These are phyloP conservation scores for Cinara cedri DNA, from an alignment of 2,888 invertebrate genomes.

Conservation along the genomic window DNA sequence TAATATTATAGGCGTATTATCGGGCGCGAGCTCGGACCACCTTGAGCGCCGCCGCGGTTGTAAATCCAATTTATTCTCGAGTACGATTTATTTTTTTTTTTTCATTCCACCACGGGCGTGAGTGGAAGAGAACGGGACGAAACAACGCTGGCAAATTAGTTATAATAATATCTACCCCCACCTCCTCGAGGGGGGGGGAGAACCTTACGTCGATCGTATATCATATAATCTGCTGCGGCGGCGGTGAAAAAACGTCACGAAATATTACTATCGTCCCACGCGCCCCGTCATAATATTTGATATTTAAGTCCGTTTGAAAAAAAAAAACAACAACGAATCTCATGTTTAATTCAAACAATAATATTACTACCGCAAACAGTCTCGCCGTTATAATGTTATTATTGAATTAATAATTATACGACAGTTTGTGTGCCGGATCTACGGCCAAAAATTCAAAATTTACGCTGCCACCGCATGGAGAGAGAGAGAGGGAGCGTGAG, in stretches of 20 bases:
- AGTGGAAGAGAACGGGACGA: not conserved
- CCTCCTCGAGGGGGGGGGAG: not conserved
- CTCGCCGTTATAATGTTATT: not conserved
- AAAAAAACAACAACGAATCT: not conserved
- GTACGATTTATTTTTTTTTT: not conserved
- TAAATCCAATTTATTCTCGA: constrained; percentile 27
- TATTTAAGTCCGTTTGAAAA: not conserved
- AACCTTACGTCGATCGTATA: constrained; percentile 30
- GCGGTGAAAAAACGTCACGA: no score
- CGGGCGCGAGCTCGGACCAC: constrained; percentile 24
- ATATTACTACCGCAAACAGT: not conserved
- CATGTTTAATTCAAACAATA: constrained; percentile 29
- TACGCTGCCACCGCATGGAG: not conserved
- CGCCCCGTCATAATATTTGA: not conserved
- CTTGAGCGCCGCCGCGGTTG: constrained; percentile 33
- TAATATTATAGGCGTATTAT: no score
- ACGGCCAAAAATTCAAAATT: no score
- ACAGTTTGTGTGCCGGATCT: constrained; percentile 1
- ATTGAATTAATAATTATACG: not conserved
- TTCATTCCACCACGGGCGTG: not conserved
- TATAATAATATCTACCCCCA: not conserved
- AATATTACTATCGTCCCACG: constrained; percentile 13
- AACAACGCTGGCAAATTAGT: constrained; percentile 29
- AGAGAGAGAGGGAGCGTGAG: no score
- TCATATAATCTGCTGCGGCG: constrained; percentile 2